A percentile compares a stretch with the other conserved stretches of the same genome.
Conservation (phyloP, 2,113 vertebrate species). For the Eulemur macaco region DNA sequence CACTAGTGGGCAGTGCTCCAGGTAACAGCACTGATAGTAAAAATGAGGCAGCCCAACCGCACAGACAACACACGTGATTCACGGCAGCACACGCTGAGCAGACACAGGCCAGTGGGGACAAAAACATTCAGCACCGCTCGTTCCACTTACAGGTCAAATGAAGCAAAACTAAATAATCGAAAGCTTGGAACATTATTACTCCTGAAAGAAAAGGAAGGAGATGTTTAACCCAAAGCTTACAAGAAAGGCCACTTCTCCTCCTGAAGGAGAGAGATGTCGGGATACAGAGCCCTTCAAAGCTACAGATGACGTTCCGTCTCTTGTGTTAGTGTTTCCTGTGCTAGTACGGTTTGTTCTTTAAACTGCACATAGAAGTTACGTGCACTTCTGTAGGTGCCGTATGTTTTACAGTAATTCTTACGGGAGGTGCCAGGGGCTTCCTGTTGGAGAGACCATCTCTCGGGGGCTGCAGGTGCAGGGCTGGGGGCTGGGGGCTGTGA, state of each 20-base stretch:
- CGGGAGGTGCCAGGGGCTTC: background rate
- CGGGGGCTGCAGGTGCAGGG: background rate
- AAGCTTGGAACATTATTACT: background rate
- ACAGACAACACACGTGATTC: accelerated
- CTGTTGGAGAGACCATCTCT: no score
- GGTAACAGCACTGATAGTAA: no score
- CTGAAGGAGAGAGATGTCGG: accelerated
- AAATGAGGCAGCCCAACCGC: accelerated
- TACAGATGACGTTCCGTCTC: background rate
- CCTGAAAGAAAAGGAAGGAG: background rate
- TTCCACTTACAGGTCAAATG: background rate
- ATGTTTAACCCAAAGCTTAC: background rate
- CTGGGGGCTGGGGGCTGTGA: accelerated
- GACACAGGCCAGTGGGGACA: background rate
- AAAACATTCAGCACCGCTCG: accelerated
- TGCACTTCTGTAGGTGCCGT: accelerated
- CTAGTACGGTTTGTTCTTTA: background rate
- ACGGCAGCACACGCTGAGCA: background rate
- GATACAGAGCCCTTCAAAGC: no score
- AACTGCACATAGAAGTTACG: accelerated
- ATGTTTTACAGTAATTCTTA: background rate
- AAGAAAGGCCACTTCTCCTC: background rate
- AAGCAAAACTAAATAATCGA: background rate
- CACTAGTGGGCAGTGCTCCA: no score
- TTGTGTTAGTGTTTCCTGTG: background rate